Base-by-base conservation (phyloP, 2,113 vertebrate species). In the Grus americana region DNA sequence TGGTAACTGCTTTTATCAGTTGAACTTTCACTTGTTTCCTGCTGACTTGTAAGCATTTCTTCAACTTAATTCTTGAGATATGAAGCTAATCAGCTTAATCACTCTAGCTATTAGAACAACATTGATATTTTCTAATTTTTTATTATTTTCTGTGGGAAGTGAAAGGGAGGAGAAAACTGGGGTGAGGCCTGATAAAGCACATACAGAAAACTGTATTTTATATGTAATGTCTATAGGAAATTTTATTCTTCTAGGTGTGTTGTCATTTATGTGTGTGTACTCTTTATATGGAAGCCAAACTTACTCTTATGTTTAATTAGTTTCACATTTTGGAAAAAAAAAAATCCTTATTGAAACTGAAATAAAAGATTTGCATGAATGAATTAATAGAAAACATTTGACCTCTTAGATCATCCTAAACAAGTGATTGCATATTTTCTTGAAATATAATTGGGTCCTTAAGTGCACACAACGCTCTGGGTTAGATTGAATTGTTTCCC, bases 11-110 rank as follows among this genome's bases (percentile, higher is more conserved):
- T 79, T 96, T 90, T 97, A 95, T 94, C 92, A 81, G 71, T 91
- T 96, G 93, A 97, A 95, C 91, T 93, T 96, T 95, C 79, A 46
- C 89, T 92, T 91, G 49, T 71, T 94, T 76, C 52, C 59, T 85
- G 40, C 67, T 91, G 68, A 50, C 57, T 40, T 92, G 71, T 59
- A 86, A 80, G 87, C 49, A 46, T 93, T 94, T 92, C 54, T 89
- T 93, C 62, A 62, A 66, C 62, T 94, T 49, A 90, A 10, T 92
- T 95, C 61, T 59, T 68, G 78, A 96, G 93, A 91, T 95, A 92
- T 0, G 24, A 67, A 78, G 18, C 40, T 73, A 29, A 74, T 94
- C 74, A 80, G 30, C 24, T 54, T 78, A 40, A 63, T 92, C 58
- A 14, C 12, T 65, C 7, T 26, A 18, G 24, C 17, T 91, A 11